Conservation (phyloP, 2,797 vertebrate species). For the Sciurus carolinensis region DNA sequence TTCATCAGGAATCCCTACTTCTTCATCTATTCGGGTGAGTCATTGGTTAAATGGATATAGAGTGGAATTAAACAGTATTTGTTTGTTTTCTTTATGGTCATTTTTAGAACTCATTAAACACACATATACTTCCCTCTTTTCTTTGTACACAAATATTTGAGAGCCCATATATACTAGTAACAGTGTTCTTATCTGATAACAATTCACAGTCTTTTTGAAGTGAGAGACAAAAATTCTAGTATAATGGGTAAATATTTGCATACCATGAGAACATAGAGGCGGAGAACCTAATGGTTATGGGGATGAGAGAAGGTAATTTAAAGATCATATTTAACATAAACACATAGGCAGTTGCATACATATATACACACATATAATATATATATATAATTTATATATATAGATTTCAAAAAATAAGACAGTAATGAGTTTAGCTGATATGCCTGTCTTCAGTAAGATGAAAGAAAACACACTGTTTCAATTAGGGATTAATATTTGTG, state of each 20-base stretch:
- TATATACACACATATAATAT: not conserved
- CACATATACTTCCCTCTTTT: not conserved
- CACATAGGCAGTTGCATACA: not conserved
- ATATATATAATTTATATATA: not conserved
- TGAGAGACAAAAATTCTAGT: conserved; percentile 28
- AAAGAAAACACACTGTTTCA: not conserved
- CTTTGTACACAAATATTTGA: not conserved
- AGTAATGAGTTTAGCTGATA: not conserved
- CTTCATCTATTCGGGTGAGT: not conserved
- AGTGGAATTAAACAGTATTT: not conserved
- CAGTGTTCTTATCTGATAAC: conserved; percentile 19
- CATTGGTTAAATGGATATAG: not conserved
- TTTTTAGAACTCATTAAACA: not conserved
- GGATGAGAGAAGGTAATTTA: conserved; percentile 67
- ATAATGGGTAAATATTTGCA: not conserved
- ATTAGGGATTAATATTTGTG: conserved; percentile 15
- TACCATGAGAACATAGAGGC: not conserved
- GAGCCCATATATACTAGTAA: not conserved
- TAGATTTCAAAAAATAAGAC: conserved; percentile 11
- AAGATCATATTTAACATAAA: conserved; percentile 27
- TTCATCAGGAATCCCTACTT: not conserved
- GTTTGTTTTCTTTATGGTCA: not conserved
- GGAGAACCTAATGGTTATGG: conserved; percentile 19
- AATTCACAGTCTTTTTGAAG: not conserved
- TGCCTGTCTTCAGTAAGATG: not conserved